phyloP scores from a whole-genome alignment of 1,140 invertebrate genomes.

The Lepidurus packardi region DNA sequence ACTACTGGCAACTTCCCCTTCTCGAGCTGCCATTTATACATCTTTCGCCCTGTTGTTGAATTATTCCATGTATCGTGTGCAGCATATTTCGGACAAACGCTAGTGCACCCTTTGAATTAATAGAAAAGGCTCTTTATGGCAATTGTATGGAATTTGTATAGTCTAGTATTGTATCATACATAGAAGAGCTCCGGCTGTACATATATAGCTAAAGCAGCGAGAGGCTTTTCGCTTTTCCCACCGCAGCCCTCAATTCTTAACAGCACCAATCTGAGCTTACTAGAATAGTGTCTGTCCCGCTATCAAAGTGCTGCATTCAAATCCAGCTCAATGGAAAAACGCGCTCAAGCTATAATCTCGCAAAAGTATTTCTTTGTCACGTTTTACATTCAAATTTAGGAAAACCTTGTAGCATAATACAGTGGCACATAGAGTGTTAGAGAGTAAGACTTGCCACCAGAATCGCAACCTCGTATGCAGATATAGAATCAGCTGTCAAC shows the following conservation, averaged over 20 bases:
- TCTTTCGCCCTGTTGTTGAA: slow-evolving; percentile 16
- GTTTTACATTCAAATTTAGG: not conserved
- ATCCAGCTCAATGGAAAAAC: not conserved
- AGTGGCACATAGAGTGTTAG: too few relatives aligned
- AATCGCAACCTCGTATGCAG: too few relatives aligned
- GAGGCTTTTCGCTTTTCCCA: slow-evolving; percentile 9
- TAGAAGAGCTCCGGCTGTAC: not conserved
- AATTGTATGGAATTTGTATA: slow-evolving; percentile 22
- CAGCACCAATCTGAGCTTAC: not conserved
- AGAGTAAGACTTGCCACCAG: too few relatives aligned
- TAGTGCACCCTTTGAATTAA: not conserved
- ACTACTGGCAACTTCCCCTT: slow-evolving; percentile 13
- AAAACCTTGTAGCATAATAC: too few relatives aligned
- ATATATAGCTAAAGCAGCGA: not conserved
- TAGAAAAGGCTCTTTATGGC: slow-evolving; percentile 16
- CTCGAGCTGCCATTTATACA: slow-evolving; percentile 19
- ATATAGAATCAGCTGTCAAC: not conserved
- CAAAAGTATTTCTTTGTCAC: not conserved
- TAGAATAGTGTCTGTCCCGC: not conserved
- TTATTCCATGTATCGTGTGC: slow-evolving; percentile 15
- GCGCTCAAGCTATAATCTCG: not conserved
- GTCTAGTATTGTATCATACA: slow-evolving; percentile 22
- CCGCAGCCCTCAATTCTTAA: slow-evolving; percentile 8
- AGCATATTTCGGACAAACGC: not conserved
- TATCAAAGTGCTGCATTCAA: slow-evolving; percentile 6